Evolutionary conservation across 2,797 vertebrate species (phyloP).

Genomic region (Eptatretus atami): DNA sequence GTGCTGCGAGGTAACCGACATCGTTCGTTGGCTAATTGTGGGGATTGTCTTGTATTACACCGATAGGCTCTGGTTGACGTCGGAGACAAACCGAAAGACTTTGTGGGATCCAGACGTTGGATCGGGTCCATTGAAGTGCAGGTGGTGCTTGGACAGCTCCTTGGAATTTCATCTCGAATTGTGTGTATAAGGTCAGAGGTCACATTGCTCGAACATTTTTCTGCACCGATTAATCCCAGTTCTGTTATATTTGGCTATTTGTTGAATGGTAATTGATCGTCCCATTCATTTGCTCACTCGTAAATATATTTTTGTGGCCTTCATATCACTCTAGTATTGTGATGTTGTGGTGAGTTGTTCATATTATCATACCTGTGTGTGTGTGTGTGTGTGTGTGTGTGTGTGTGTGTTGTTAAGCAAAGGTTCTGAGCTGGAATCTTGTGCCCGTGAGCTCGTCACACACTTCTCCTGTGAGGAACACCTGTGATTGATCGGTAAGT

Average conservation of each 20-base stretch:
- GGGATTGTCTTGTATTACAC: no score
- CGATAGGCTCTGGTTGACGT: conserved; percentile 45
- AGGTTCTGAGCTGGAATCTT: conserved; percentile 42
- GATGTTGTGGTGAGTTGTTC: no score
- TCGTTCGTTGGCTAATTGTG: no score
- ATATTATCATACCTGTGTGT: no score
- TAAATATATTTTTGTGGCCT: no score
- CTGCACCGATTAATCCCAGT: no score
- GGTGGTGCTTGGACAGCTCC: conserved; percentile 40
- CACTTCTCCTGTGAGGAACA: conserved; percentile 57
- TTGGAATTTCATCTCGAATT: conserved; percentile 64
- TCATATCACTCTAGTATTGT: no score
- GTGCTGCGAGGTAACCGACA: no score
- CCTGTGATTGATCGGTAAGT: conserved; percentile 85
- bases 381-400: conserved; percentile 8
- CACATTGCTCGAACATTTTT: no score
- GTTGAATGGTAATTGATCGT: no score
- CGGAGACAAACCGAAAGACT: conserved; percentile 44
- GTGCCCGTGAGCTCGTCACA: conserved; percentile 54
- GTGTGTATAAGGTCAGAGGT: conserved; percentile 50
- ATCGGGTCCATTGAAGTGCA: conserved; percentile 85
- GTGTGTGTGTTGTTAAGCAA: conserved; percentile 20
- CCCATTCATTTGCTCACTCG: no score
- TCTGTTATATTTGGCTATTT: no score
- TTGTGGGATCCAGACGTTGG: conserved; percentile 66